Evolutionary conservation across 2,797 vertebrate species (phyloP), one percentile per base, ranked within the genome.

Genomic region (Echiichthys vipera): DNA sequence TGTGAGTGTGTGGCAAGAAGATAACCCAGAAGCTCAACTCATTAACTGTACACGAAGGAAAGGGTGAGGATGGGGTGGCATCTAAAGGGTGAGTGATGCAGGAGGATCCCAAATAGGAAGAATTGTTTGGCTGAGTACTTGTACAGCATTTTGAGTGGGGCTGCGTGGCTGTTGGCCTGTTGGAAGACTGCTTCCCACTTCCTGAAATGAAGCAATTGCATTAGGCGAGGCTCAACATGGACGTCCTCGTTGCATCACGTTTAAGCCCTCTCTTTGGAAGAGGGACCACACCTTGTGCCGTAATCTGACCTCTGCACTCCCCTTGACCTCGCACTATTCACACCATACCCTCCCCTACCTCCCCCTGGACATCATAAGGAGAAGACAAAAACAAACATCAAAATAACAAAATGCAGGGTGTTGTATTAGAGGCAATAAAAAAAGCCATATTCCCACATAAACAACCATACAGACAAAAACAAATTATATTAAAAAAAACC

Each of bases 171-270:
- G 82, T 86, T 82, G 84, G 85, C 89, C 84, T 79, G 71, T 74
- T 93, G 92, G 92, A 93, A 93, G 91, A 94, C 90, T 85, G 82
- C 87, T 86, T 90, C 83, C 88, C 80, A 86, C 88, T 88, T 89
- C 88, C 84, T 86, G 82, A 84, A 89, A 83, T 40, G 43, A 89
- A 91, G 86, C 68, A 64, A 86, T 81, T 91, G 87, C 84, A 88
- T 89, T 80, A 84, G 73, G 69, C 24, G 39, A 88, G 85, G 83
- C 80, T 88, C 80, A 80, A 73, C 64, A 30, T 50, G 42, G 64
- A 77, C 50, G n/a, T 74, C 47, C 50, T 53, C 40, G 32, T 66
- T 25, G 49, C 43, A 14, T 73, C 73, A 25, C 17, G 6, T 27
- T 50, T 46, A 29, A 40, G 37, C 64, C 29, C 43, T 54, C 27